A percentile compares a stretch with the other conserved stretches of the same genome.
phyloP scores from a whole-genome alignment of 2,888 invertebrate genomes.

The Macropis europaea region DNA sequence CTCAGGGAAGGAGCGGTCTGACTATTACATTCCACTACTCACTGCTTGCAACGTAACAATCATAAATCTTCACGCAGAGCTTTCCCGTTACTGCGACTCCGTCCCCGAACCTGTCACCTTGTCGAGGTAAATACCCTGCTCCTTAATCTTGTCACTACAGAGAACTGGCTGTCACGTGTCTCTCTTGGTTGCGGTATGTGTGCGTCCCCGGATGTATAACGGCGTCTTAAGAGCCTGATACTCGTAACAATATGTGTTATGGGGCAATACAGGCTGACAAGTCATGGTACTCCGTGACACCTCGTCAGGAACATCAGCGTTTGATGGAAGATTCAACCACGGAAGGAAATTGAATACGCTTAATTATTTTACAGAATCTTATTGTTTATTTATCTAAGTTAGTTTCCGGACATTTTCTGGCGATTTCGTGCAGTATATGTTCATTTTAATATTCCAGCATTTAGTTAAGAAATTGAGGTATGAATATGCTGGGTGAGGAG shows the following conservation, averaged over 20 bases:
- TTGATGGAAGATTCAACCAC: background rate
- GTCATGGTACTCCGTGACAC: constrained; percentile 17
- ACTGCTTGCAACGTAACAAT: constrained; percentile 59
- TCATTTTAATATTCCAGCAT: no score
- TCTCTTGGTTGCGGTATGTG: constrained; percentile 41
- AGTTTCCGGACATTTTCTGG: no score
- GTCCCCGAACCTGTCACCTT: constrained; percentile 61
- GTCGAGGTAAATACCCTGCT: constrained; percentile 65
- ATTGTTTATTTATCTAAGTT: background rate
- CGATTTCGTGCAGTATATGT: no score
- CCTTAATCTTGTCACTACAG: constrained; percentile 66
- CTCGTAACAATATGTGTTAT: constrained; percentile 39
- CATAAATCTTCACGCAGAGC: constrained; percentile 64
- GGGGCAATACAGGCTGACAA: constrained; percentile 39
- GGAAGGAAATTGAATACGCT: background rate
- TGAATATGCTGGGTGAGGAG: no score
- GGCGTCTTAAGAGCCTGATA: constrained; percentile 20
- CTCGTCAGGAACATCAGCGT: background rate
- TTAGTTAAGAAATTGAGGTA: no score
- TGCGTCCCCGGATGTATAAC: constrained; percentile 34
- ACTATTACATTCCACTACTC: constrained; percentile 64
- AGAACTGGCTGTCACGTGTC: constrained; percentile 54
- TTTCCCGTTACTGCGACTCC: constrained; percentile 61
- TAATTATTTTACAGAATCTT: constrained; percentile 5
- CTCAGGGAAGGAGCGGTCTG: constrained; percentile 65